Evolutionary conservation across 2,797 vertebrate genomes (phyloP).

Genomic region (Pseudochirops cupreus): DNA sequence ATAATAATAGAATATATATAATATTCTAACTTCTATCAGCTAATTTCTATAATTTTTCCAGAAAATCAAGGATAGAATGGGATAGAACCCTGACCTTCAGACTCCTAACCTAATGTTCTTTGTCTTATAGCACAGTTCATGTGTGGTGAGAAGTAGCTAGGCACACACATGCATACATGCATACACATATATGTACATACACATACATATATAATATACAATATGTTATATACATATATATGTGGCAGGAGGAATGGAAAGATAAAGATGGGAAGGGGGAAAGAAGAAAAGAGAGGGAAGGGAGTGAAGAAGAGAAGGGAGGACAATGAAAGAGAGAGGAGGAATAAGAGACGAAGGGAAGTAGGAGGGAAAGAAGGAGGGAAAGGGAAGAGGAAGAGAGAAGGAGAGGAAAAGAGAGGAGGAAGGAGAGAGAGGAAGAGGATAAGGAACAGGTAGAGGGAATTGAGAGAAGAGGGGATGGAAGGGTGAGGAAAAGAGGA

Average conservation of each 20-base stretch:
- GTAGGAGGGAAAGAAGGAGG: too few relatives aligned
- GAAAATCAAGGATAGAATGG: not conserved
- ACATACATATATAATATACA: not conserved
- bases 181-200: not conserved
- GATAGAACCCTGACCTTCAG: not conserved
- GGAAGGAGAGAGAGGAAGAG: too few relatives aligned
- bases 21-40: not conserved
- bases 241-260: not conserved
- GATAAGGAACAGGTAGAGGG: too few relatives aligned
- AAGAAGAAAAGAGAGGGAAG: too few relatives aligned
- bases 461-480: not conserved
- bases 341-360: too few relatives aligned
- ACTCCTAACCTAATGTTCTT: not conserved
- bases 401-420: too few relatives aligned
- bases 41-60: not conserved
- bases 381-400: too few relatives aligned
- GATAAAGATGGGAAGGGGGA: not conserved
- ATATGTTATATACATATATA: not conserved
- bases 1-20: not conserved
- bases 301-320: too few relatives aligned
- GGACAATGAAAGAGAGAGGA: too few relatives aligned
- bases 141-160: not conserved
- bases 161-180: not conserved
- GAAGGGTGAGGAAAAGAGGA: too few relatives aligned
- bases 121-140: not conserved